Conservation (phyloP, 2,113 vertebrate genomes). For the Corythornis cristatus region DNA sequence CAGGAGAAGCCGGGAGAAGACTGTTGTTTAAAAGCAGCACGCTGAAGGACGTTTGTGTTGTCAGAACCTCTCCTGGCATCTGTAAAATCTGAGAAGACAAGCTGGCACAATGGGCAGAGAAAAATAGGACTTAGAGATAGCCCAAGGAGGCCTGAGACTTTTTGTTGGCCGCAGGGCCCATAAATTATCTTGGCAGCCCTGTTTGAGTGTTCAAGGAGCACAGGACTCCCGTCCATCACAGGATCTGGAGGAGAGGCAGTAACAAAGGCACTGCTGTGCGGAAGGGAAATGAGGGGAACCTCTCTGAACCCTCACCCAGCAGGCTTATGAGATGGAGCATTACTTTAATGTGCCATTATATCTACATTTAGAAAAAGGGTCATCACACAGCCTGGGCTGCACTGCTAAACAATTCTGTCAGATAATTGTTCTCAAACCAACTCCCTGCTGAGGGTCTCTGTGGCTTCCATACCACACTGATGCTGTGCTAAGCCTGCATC, state of each 20-base stretch:
- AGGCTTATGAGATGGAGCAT: slow-evolving; percentile 23
- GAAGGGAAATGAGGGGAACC: slow-evolving; percentile 3
- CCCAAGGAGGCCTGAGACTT: neutral
- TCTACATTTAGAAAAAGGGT: slow-evolving; percentile 32
- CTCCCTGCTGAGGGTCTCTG: slow-evolving; percentile 24
- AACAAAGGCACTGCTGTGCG: slow-evolving; percentile 53
- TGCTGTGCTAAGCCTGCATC: neutral
- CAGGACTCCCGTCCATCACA: neutral
- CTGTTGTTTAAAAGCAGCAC: neutral
- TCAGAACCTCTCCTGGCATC: neutral
- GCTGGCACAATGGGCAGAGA: neutral
- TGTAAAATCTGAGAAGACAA: slow-evolving; percentile 14
- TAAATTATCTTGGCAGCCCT: slow-evolving; percentile 9
- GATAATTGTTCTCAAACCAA: slow-evolving; percentile 30
- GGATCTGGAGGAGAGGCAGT: neutral
- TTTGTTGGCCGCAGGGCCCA: neutral
- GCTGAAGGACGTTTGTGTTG: neutral
- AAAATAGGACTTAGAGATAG: neutral
- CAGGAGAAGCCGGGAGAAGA: neutral
- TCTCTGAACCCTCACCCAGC: slow-evolving; percentile 35
- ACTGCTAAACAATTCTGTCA: neutral
- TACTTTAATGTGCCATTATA: slow-evolving; percentile 25
- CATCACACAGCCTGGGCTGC: neutral
- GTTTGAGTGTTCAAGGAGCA: neutral
- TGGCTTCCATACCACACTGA: neutral